Percentiles rank a stretch among this genome's conserved stretches.
Conservation (phyloP, 2,888 invertebrate species). For the Lottia scabra region DNA sequence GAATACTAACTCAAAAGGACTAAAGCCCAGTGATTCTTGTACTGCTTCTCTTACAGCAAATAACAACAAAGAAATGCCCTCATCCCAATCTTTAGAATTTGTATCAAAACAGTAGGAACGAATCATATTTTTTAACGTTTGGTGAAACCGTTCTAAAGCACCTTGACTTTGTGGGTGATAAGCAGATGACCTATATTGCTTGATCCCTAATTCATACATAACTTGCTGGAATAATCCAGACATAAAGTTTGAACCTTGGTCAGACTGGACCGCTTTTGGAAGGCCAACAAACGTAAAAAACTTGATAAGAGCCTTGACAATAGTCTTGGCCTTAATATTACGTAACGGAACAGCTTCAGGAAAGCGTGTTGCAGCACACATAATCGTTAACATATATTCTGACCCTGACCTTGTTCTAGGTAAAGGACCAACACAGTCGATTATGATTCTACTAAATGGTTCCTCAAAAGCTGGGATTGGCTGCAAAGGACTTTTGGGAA, state of each 20-base stretch:
- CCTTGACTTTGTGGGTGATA: conserved; percentile 27
- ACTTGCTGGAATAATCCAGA: conserved; percentile 33
- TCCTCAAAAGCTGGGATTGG: conserved; percentile 23
- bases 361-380: conserved; percentile 31
- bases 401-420: conserved; percentile 22
- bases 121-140: conserved; percentile 28
- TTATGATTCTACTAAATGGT: conserved; percentile 27
- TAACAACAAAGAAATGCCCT: conserved; percentile 24
- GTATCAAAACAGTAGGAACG: conserved; percentile 27
- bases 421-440: conserved; percentile 33
- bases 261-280: conserved; percentile 22
- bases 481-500: conserved; percentile 17
- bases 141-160: conserved; percentile 31
- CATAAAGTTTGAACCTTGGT: conserved; percentile 35
- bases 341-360: conserved; percentile 40
- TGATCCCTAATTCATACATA: conserved; percentile 26
- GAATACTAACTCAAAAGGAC: conserved; percentile 25
- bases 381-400: conserved; percentile 28
- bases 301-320: conserved; percentile 11
- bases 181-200: conserved; percentile 25
- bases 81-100: conserved; percentile 24
- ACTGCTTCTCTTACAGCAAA: conserved; percentile 30
- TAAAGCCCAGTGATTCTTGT: conserved; percentile 22
- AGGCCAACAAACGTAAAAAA: conserved; percentile 9
- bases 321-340: conserved; percentile 21